Conservation (phyloP, 2,888 invertebrate genomes). For the Agrotis ipsilon region DNA sequence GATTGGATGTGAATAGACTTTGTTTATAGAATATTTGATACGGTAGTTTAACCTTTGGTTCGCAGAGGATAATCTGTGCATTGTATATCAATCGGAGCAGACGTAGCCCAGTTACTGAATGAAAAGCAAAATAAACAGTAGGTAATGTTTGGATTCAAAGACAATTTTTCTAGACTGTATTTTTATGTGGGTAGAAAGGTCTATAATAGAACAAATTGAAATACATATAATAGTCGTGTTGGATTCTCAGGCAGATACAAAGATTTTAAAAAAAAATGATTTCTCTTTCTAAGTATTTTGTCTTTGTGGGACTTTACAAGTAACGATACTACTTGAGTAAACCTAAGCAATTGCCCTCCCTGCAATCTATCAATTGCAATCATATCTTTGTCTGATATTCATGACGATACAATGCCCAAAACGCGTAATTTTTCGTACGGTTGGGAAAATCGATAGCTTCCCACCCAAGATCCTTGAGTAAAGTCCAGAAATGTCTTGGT, state of each 20-base stretch:
- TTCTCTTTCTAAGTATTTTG: neutral
- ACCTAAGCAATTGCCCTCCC: neutral
- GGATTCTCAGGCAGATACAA: neutral
- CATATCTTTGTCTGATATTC: too few relatives aligned
- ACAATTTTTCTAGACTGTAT: neutral
- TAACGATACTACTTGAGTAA: neutral
- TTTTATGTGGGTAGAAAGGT: constrained; percentile 10
- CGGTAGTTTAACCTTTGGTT: neutral
- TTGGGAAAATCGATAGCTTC: too few relatives aligned
- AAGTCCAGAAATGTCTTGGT: too few relatives aligned
- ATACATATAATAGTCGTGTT: neutral
- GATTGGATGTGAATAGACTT: constrained; percentile 13
- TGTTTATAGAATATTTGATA: constrained; percentile 29
- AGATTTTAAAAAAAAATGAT: neutral
- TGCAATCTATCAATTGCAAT: too few relatives aligned
- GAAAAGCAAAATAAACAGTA: constrained; percentile 3
- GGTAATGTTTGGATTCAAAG: neutral
- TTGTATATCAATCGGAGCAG: constrained; percentile 32
- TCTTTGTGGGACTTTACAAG: neutral
- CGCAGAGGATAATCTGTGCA: neutral
- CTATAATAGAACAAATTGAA: neutral
- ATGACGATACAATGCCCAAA: too few relatives aligned
- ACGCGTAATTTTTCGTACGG: too few relatives aligned
- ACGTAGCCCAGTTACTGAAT: neutral
- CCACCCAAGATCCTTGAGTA: too few relatives aligned